phyloP scores from a whole-genome alignment of 2,888 invertebrate genomes.

The Sarcophaga carnaria region DNA sequence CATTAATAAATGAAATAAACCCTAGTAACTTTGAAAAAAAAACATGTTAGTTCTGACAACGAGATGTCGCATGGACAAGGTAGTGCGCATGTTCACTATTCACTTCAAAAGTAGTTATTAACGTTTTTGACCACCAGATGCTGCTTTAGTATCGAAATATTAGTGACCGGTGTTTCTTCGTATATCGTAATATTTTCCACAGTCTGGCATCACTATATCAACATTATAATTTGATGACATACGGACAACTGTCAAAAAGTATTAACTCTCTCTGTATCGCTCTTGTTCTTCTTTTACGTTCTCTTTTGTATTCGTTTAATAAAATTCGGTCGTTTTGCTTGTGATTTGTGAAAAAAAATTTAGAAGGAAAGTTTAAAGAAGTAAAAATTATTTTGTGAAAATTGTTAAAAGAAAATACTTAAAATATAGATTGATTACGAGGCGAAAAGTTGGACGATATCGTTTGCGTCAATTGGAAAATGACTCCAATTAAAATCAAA shows the following conservation, averaged over 20 bases:
- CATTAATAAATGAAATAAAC: too few species aligned
- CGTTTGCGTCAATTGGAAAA: neutral
- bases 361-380: slow-evolving; percentile 21
- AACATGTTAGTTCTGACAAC: too few species aligned
- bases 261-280: slow-evolving; percentile 30
- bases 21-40: too few species aligned
- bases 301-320: slow-evolving; percentile 61
- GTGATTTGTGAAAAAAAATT: slow-evolving; percentile 50
- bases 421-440: neutral
- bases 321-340: slow-evolving; percentile 59
- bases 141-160: neutral
- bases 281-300: slow-evolving; percentile 10
- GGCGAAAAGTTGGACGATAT: neutral
- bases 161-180: neutral
- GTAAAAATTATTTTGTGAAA: slow-evolving; percentile 14
- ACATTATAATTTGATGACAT: slow-evolving; percentile 11
- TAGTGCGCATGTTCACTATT: neutral
- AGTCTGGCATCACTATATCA: slow-evolving; percentile 17
- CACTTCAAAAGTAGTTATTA: neutral
- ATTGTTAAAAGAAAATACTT: slow-evolving; percentile 32
- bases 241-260: slow-evolving; percentile 12
- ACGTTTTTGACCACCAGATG: neutral
- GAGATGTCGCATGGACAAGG: neutral
- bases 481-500: neutral
- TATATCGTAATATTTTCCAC: neutral